Evolutionary conservation across 1,140 invertebrate genomes (phyloP).

Genomic region (Achroia grisella): DNA sequence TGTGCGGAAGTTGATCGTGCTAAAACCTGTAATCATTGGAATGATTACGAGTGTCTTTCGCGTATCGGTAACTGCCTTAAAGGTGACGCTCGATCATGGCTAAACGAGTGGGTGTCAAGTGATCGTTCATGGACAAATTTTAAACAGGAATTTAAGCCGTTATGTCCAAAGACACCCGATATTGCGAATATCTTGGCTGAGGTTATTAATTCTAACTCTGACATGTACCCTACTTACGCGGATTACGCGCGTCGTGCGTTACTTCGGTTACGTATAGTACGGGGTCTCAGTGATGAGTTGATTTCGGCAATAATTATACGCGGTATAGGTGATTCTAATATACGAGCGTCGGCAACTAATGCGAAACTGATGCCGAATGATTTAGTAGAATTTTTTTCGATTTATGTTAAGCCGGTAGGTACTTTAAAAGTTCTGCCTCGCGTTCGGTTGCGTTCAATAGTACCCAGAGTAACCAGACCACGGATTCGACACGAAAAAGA

Average conservation of each 20-base stretch:
- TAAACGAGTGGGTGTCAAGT: constrained; percentile 15
- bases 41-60: constrained; percentile 20
- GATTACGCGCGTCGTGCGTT: constrained; percentile 15
- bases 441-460: too few relatives aligned
- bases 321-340: constrained; percentile 13
- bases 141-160: constrained; percentile 14
- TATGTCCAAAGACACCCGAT: constrained; percentile 11
- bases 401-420: constrained; percentile 12
- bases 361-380: constrained; percentile 7
- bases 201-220: constrained; percentile 11
- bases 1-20: constrained; percentile 20
- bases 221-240: constrained; percentile 17
- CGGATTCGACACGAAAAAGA: background rate
- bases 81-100: constrained; percentile 16
- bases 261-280: constrained; percentile 9
- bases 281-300: constrained; percentile 16
- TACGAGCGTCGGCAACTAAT: constrained; percentile 17
- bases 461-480: background rate
- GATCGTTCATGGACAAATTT: constrained; percentile 21
- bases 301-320: constrained; percentile 6
- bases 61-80: constrained; percentile 14
- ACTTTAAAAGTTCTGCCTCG: background rate
- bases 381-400: constrained; percentile 15
- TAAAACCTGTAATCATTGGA: constrained; percentile 11
- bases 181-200: constrained; percentile 17